These are phyloP conservation scores for Petrophora chlorosata DNA, from an alignment of 2,888 invertebrate species.

Conservation along the genomic window DNA sequence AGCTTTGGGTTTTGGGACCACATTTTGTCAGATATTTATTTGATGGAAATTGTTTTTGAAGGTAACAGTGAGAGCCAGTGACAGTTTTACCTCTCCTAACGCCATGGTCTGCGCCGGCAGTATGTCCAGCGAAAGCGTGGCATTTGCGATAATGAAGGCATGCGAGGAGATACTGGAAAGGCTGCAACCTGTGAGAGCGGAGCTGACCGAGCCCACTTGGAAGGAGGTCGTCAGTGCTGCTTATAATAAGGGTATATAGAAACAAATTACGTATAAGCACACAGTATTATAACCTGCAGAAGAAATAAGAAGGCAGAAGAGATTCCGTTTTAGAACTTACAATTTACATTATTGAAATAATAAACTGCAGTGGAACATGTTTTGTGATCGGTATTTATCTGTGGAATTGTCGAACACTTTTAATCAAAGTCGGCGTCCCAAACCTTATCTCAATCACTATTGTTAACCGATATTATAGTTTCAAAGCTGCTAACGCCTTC, in stretches of 20 bases:
- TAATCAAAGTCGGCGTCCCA: too few relatives aligned
- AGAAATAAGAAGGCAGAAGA: not conserved
- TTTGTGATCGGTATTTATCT: too few relatives aligned
- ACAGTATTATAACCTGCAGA: not conserved
- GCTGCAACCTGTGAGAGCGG: conserved; percentile 66
- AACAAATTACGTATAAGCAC: too few relatives aligned
- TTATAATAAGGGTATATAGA: conserved; percentile 63
- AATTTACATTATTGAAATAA: too few relatives aligned
- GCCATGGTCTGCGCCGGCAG: conserved; percentile 87
- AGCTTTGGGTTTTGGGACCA: not conserved
- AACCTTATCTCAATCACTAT: too few relatives aligned
- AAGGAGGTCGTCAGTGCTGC: conserved; percentile 78
- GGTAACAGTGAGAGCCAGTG: conserved; percentile 84
- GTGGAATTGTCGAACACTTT: too few relatives aligned
- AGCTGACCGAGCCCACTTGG: conserved; percentile 76
- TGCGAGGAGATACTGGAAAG: conserved; percentile 76
- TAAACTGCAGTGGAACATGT: too few relatives aligned
- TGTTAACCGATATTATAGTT: too few relatives aligned
- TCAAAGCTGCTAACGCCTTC: too few relatives aligned
- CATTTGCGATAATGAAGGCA: conserved; percentile 81
- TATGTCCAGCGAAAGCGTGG: conserved; percentile 87
- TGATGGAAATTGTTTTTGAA: not conserved
- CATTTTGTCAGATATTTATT: not conserved
- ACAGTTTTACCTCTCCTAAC: conserved; percentile 87
- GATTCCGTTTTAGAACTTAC: too few relatives aligned